phyloP scores from a whole-genome alignment of 2,797 vertebrate genomes.

The Hozukius guyotensis region DNA sequence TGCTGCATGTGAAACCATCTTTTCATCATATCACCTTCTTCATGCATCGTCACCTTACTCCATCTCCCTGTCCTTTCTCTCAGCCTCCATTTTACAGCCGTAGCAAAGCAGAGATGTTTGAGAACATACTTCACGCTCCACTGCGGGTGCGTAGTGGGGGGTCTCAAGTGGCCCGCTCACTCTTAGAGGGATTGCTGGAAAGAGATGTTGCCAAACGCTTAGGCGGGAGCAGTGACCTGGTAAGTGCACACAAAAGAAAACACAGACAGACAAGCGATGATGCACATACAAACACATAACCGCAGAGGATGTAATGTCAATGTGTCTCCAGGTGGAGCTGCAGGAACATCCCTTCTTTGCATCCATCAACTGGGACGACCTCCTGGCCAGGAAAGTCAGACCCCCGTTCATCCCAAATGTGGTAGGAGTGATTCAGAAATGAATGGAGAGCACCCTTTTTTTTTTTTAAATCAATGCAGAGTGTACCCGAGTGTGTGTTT shows the following conservation, averaged over 20 bases:
- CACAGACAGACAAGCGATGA: background rate
- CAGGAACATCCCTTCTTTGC: constrained; percentile 82
- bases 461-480: background rate
- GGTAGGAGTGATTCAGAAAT: constrained; percentile 61
- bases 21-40: constrained; percentile 1
- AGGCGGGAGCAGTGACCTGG: constrained; percentile 77
- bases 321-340: constrained; percentile 76
- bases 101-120: constrained; percentile 80
- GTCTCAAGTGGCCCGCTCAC: constrained; percentile 69
- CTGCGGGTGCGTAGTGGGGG: constrained; percentile 69
- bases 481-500: background rate
- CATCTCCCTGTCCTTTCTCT: background rate
- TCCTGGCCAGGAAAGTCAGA: constrained; percentile 75
- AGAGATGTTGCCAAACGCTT: constrained; percentile 77
- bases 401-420: constrained; percentile 82
- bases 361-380: constrained; percentile 81
- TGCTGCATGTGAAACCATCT: background rate
- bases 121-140: constrained; percentile 82
- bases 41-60: background rate
- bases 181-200: constrained; percentile 79
- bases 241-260: constrained; percentile 51
- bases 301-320: background rate
- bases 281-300: background rate
- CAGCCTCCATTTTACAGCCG: constrained; percentile 85
- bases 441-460: accelerated